Conservation (phyloP, 2,888 invertebrate genomes). For the Onchidella celtica region DNA sequence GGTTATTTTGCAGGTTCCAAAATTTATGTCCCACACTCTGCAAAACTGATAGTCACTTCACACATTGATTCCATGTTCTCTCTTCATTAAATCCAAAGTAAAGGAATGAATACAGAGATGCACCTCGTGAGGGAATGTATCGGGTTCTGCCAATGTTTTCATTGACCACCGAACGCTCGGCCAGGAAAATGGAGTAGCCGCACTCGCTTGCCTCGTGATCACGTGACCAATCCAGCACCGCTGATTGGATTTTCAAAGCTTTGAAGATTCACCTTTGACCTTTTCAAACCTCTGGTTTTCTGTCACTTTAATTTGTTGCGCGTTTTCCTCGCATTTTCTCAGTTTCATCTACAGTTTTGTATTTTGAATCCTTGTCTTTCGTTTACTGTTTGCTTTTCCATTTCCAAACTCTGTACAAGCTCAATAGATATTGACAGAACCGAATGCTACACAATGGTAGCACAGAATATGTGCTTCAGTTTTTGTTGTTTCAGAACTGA, state of each 20-base stretch:
- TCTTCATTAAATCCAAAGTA: not conserved
- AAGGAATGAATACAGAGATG: not conserved
- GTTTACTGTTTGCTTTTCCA: not conserved
- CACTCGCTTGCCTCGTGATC: slow-evolving; percentile 52
- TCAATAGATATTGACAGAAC: not conserved
- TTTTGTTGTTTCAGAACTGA: too few relatives aligned
- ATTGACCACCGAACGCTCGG: not conserved
- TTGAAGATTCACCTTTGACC: slow-evolving; percentile 13
- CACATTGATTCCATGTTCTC: slow-evolving; percentile 8
- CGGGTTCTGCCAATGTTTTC: slow-evolving; percentile 3
- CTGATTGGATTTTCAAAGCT: slow-evolving; percentile 51
- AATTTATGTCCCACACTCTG: too few relatives aligned
- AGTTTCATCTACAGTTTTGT: too few relatives aligned
- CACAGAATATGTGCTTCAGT: too few relatives aligned
- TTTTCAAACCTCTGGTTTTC: not conserved
- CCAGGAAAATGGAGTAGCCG: slow-evolving; percentile 46
- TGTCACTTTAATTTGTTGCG: not conserved
- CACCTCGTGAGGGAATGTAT: not conserved
- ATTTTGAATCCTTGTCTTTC: not conserved
- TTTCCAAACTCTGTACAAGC: not conserved
- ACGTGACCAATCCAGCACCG: slow-evolving; percentile 50
- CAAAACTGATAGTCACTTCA: not conserved
- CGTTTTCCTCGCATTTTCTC: not conserved
- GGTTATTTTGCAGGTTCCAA: too few relatives aligned
- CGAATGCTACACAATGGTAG: too few relatives aligned